phyloP scores from a whole-genome alignment of 2,888 invertebrate species.

The Drosophila algonquin region DNA sequence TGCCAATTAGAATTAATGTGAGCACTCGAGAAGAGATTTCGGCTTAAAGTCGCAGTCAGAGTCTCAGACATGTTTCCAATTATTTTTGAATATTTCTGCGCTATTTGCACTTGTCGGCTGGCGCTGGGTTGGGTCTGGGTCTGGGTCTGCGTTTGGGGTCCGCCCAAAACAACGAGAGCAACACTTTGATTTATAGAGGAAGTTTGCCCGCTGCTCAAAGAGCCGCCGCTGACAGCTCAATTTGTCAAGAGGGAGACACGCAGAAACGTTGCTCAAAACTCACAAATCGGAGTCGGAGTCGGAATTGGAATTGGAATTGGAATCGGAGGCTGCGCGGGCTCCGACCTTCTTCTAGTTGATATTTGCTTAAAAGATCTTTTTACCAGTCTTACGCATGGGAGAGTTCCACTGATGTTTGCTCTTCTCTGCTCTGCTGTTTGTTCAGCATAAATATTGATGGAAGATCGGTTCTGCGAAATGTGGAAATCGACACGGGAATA shows the following conservation, averaged over 20 bases:
- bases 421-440: conserved; percentile 26
- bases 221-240: conserved; percentile 71
- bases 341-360: conserved; percentile 39
- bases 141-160: not conserved
- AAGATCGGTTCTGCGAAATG: conserved; percentile 48
- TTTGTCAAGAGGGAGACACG: conserved; percentile 61
- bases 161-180: conserved; percentile 13
- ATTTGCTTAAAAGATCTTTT: conserved; percentile 40
- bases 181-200: conserved; percentile 51
- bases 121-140: conserved; percentile 12
- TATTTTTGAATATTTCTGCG: conserved; percentile 43
- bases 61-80: conserved; percentile 40
- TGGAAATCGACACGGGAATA: not conserved
- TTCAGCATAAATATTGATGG: conserved; percentile 54
- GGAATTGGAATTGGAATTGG: not conserved
- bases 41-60: conserved; percentile 7
- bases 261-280: conserved; percentile 35
- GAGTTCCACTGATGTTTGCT: conserved; percentile 28
- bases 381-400: conserved; percentile 71
- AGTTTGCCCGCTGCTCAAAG: conserved; percentile 44
- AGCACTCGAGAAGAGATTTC: conserved; percentile 44
- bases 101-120: conserved; percentile 41
- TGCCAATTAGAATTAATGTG: conserved; percentile 76
- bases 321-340: conserved; percentile 5
- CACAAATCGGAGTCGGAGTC: conserved; percentile 4